Conservation (phyloP, 1,140 invertebrate genomes). For the Bombus sylvicola region DNA sequence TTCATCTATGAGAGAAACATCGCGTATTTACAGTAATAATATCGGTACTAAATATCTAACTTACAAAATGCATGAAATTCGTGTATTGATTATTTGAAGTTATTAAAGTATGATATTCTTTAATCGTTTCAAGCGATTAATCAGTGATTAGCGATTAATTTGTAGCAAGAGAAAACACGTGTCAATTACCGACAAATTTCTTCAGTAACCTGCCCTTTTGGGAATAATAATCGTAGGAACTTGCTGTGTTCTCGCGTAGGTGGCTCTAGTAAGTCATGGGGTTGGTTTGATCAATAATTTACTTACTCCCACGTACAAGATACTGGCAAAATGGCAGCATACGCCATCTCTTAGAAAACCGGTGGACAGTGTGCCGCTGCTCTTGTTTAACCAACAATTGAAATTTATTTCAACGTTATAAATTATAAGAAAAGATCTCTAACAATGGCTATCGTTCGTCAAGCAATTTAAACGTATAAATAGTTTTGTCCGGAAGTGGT, state of each 20-base stretch:
- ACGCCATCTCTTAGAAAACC: constrained; percentile 75
- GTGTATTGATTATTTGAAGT: neutral
- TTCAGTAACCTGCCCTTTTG: neutral
- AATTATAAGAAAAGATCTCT: neutral
- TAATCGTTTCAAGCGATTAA: neutral
- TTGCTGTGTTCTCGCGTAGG: constrained; percentile 65
- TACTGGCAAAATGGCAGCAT: constrained; percentile 72
- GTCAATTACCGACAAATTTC: constrained; percentile 54
- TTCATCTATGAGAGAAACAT: neutral
- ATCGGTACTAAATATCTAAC: neutral
- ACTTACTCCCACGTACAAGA: neutral
- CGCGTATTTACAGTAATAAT: neutral
- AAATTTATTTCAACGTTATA: neutral
- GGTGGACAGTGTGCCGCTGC: constrained; percentile 48
- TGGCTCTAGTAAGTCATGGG: constrained; percentile 71
- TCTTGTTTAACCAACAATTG: constrained; percentile 53
- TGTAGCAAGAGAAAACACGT: neutral
- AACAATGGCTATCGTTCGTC: too few relatives aligned
- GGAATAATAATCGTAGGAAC: constrained; percentile 44
- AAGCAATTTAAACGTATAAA: too few relatives aligned
- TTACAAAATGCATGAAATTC: neutral
- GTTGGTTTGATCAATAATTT: constrained; percentile 74
- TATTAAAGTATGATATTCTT: neutral
- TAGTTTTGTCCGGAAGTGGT: too few relatives aligned
- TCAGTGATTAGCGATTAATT: neutral